phyloP scores from a whole-genome alignment of 2,113 vertebrate genomes.

The Salvator merianae region DNA sequence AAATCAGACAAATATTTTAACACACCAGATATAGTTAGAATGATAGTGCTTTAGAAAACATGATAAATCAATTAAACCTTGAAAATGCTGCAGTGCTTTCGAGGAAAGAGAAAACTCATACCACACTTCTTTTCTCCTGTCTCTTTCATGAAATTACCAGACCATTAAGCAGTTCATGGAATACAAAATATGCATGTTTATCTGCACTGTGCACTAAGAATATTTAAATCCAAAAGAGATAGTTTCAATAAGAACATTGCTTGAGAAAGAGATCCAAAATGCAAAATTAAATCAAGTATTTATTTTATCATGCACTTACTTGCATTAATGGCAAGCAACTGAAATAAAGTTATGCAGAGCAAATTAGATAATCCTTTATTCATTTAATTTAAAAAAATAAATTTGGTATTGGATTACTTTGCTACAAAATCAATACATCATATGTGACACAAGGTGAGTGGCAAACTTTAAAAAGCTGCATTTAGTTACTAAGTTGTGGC shows the following conservation, averaged over 20 bases:
- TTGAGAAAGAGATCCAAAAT: neutral
- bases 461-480: constrained; percentile 42
- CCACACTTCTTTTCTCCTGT: neutral
- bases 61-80: neutral
- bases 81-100: neutral
- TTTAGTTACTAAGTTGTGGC: constrained; percentile 27
- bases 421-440: constrained; percentile 57
- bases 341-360: constrained; percentile 37
- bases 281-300: constrained; percentile 17
- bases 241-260: neutral
- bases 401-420: constrained; percentile 54
- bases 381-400: constrained; percentile 56
- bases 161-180: neutral
- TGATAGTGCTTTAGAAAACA: neutral
- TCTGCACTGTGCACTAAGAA: neutral
- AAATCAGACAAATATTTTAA: neutral
- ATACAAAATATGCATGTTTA: neutral
- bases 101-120: neutral
- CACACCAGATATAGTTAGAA: neutral
- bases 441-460: constrained; percentile 39
- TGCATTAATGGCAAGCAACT: constrained; percentile 5
- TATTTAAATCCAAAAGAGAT: neutral
- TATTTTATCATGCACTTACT: neutral
- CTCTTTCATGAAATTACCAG: neutral
- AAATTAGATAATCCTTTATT: constrained; percentile 57